Evolutionary conservation across 2,888 invertebrate species (phyloP), one percentile per base, ranked within the genome.

Genomic region (Scaptomyza caliginosa): DNA sequence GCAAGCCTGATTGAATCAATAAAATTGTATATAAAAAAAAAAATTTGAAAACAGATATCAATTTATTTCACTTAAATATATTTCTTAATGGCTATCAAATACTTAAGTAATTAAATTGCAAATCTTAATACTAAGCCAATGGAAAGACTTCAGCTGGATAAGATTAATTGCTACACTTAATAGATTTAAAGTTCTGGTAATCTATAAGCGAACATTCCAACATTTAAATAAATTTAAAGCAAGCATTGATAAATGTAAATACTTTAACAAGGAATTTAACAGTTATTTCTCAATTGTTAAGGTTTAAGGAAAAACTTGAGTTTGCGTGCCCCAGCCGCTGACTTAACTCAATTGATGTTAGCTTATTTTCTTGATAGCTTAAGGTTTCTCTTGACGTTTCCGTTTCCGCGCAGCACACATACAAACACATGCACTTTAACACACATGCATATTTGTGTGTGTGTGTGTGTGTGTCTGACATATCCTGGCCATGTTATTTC

Each of bases 281-380:
- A 5, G 32, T 28, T 6, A 5, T 13, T 2, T 34, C 34, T 16
- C 7, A n/a, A 17, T 19, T 5, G 17, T 3, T 17, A 45, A n/a
- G 19, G 8, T 30, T 11, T 24, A 16, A 7, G n/a, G n/a, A n/a
- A 11, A 11, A 16, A 26, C 10, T 23, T n/a, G 21, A 19, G 7
- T 51, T 75, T 30, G 65, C 60, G 59, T 79, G 76, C 45, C 34
- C 19, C 39, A 54, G 50, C 36, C 26, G 48, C 54, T 64, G 57
- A 55, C 55, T 70, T 67, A 78, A 77, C 62, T 43, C 62, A 72
- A 72, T 77, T 80, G 73, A 72, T 80, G 59, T 63, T 48, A 55
- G 77, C 60, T 57, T 66, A 51, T 62, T 69, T 62, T 57, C 50
- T 46, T 50, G 42, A 51, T 60, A 55, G 67, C 51, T 28, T 45